Percentiles rank a stretch among this genome's conserved stretches.
Conservation (phyloP, 2,888 invertebrate genomes). For the Machimus atricapillus region DNA sequence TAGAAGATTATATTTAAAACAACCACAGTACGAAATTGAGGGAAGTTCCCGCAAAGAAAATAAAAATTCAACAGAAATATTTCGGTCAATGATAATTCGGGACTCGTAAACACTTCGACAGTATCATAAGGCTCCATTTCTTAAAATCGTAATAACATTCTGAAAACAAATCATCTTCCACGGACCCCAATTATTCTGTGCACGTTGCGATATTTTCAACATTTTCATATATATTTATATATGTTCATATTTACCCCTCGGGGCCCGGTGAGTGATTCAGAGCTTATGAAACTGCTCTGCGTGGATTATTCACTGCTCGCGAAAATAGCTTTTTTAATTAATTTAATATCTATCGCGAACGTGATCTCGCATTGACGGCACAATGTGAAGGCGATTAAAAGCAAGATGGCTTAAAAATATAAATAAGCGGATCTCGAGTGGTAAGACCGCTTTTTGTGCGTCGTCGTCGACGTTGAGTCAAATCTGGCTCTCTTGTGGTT, state of each 20-base stretch:
- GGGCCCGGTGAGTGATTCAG: not conserved
- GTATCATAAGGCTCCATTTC: not conserved
- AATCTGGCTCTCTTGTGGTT: not conserved
- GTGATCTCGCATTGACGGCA: constrained; percentile 8
- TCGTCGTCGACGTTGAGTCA: not conserved
- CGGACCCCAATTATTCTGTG: not conserved
- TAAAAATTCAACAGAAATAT: not conserved
- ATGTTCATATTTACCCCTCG: not conserved
- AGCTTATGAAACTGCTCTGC: not conserved
- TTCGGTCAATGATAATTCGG: not conserved
- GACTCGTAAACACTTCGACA: not conserved
- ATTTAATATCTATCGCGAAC: not conserved
- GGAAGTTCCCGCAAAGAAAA: not conserved
- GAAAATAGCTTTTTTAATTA: constrained; percentile 18
- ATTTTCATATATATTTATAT: not conserved
- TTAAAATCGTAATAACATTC: not conserved
- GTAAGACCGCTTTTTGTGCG: constrained; percentile 5
- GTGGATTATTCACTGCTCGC: not conserved
- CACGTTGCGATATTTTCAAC: not conserved
- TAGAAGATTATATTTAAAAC: not conserved
- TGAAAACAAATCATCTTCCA: not conserved
- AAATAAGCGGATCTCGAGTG: not conserved
- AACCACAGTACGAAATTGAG: not conserved
- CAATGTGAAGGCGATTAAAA: constrained; percentile 9
- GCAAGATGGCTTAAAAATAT: not conserved